Percentiles rank a stretch among this genome's conserved stretches.
These are phyloP conservation scores for Pseudomyrmex sp. DNA, from an alignment of 1,140 invertebrate species.

Conservation along the genomic window DNA sequence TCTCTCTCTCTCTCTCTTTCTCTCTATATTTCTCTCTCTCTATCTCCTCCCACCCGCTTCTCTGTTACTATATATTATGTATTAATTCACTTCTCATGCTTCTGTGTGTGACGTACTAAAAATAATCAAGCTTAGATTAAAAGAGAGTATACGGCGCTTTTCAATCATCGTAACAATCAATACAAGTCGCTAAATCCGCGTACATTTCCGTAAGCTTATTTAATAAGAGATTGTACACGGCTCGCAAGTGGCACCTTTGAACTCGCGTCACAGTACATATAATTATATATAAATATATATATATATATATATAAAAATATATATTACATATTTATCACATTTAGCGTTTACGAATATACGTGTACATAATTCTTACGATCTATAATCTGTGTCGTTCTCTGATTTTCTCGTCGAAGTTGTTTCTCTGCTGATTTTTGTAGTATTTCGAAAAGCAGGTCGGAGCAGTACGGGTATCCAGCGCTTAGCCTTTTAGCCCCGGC, in stretches of 20 bases:
- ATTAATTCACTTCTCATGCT: slow-evolving; percentile 6
- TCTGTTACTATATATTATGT: neutral
- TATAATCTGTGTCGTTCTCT: slow-evolving; percentile 46
- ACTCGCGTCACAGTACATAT: slow-evolving; percentile 4
- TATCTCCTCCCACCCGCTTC: neutral
- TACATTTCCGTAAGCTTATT: slow-evolving; percentile 28
- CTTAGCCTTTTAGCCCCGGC: slow-evolving; percentile 80
- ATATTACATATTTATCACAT: slow-evolving; percentile 31
- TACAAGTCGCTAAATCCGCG: slow-evolving; percentile 23
- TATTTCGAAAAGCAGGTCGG: slow-evolving; percentile 81
- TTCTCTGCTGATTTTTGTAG: slow-evolving; percentile 63
- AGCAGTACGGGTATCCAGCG: slow-evolving; percentile 83
- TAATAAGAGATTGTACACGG: slow-evolving; percentile 14
- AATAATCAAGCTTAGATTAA: slow-evolving; percentile 32
- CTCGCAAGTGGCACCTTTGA: neutral
- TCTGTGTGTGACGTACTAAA: slow-evolving; percentile 3
- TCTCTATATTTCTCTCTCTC: neutral
- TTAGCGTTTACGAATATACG: neutral
- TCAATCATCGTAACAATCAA: slow-evolving; percentile 21
- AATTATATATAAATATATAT: neutral
- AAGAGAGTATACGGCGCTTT: slow-evolving; percentile 1
- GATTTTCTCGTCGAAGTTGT: slow-evolving; percentile 42
- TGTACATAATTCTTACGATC: slow-evolving; percentile 31
- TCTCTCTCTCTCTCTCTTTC: neutral
- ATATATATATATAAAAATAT: slow-evolving; percentile 21